Conservation (phyloP, 2,113 vertebrate species). For the Ammodytes marinus region DNA sequence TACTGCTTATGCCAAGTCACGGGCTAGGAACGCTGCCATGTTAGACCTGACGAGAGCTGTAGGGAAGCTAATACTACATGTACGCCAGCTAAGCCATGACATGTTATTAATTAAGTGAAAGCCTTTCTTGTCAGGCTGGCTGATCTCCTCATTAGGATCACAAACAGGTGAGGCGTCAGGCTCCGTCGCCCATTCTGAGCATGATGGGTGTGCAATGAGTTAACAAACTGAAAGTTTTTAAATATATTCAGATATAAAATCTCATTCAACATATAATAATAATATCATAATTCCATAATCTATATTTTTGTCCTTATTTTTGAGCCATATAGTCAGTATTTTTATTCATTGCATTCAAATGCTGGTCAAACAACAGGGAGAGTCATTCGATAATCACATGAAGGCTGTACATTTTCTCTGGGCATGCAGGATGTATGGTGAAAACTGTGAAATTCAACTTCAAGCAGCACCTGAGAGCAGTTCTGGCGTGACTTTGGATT, state of each 20-base stretch:
- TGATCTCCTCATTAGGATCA: slow-evolving; percentile 56
- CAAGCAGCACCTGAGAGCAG: slow-evolving; percentile 14
- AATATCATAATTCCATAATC: not conserved
- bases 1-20: slow-evolving; percentile 81
- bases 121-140: slow-evolving; percentile 53
- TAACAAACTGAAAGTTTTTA: slow-evolving; percentile 10
- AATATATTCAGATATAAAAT: slow-evolving; percentile 10
- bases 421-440: not conserved
- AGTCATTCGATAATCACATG: not conserved
- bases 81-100: slow-evolving; percentile 60
- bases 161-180: slow-evolving; percentile 55
- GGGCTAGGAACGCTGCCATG: slow-evolving; percentile 55
- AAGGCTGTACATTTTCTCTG: not conserved
- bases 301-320: not conserved
- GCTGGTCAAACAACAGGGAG: not conserved
- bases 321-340: not conserved
- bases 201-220: slow-evolving; percentile 9
- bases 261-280: not conserved
- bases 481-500: not conserved
- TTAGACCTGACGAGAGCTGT: slow-evolving; percentile 57
- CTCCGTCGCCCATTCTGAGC: slow-evolving; percentile 15
- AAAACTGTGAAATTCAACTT: slow-evolving; percentile 20
- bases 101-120: slow-evolving; percentile 79
- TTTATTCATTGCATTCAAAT: slow-evolving; percentile 21
- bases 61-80: slow-evolving; percentile 62